Percentiles rank a stretch among this genome's conserved stretches.
phyloP scores from a whole-genome alignment of 2,797 vertebrate species.

The Lithobates sylvaticus region DNA sequence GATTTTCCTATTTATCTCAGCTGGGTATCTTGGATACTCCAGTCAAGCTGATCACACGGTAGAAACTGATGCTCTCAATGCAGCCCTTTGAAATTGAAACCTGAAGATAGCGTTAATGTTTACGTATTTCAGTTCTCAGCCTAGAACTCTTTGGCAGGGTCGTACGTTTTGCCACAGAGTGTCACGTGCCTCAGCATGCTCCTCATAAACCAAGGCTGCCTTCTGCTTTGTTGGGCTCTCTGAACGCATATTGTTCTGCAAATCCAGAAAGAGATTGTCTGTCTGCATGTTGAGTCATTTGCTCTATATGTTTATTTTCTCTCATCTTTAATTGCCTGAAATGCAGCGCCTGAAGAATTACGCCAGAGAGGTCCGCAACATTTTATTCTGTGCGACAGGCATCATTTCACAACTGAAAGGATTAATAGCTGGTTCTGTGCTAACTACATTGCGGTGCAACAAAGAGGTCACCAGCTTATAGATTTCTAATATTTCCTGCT shows the following conservation, averaged over 20 bases:
- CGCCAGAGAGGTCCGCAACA: conserved; percentile 26
- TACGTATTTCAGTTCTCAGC: not conserved
- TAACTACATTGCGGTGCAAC: conserved; percentile 57
- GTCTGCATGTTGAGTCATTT: conserved; percentile 7
- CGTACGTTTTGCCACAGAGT: not conserved
- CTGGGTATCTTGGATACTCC: not conserved
- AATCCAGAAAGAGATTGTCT: not conserved
- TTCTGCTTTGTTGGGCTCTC: not conserved
- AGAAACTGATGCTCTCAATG: not conserved
- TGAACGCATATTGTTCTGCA: not conserved
- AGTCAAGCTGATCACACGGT: not conserved
- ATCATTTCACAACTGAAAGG: conserved; percentile 57
- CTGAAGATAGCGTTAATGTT: not conserved
- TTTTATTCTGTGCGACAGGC: conserved; percentile 45
- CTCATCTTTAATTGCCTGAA: conserved; percentile 28
- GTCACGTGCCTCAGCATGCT: not conserved
- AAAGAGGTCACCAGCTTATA: conserved; percentile 51
- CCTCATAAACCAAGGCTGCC: not conserved
- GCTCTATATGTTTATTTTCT: conserved; percentile 21
- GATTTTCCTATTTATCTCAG: not conserved
- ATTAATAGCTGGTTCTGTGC: conserved; percentile 55
- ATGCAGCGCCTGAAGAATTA: conserved; percentile 11
- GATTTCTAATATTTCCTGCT: conserved; percentile 61
- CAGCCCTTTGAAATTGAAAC: not conserved
- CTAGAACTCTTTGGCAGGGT: too few species aligned